These are phyloP conservation scores for Drosophila melanosoma DNA, from an alignment of 2,888 invertebrate genomes.

Conservation along the genomic window DNA sequence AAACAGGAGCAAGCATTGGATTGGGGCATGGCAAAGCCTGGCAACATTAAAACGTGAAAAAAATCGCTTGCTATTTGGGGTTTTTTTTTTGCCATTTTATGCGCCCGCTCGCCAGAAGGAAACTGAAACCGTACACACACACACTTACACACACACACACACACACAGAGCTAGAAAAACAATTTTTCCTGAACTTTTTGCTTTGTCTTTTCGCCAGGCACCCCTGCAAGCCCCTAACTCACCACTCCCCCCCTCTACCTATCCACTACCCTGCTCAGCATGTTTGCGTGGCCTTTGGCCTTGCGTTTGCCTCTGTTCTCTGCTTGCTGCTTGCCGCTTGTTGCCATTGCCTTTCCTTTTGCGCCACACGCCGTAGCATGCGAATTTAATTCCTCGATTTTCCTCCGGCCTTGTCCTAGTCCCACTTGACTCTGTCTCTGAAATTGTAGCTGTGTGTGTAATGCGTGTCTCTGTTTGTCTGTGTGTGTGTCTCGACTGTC, in stretches of 20 bases:
- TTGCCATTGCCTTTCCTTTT: conserved; percentile 16
- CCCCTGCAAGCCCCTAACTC: not conserved
- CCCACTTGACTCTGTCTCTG: conserved; percentile 64
- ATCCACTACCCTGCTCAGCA: conserved; percentile 2
- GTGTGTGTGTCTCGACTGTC: conserved; percentile 20
- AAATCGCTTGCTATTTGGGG: conserved; percentile 74
- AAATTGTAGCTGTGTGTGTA: conserved; percentile 3
- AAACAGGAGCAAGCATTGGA: conserved; percentile 10
- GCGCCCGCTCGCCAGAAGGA: conserved; percentile 59
- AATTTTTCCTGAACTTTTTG: conserved; percentile 75
- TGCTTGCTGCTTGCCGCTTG: conserved; percentile 32
- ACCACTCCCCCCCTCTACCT: not conserved
- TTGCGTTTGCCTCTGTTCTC: conserved; percentile 41
- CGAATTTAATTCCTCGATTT: conserved; percentile 74
- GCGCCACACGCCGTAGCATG: conserved; percentile 62
- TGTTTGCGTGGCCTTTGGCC: conserved; percentile 71
- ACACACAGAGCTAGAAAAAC: conserved; percentile 64
- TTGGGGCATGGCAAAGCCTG: conserved; percentile 20
- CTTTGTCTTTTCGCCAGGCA: conserved; percentile 53
- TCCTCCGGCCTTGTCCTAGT: conserved; percentile 83
- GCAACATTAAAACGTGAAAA: conserved; percentile 78
- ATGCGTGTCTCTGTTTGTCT: conserved; percentile 2
- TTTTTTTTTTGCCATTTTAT: conserved; percentile 41
- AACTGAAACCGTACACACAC: conserved; percentile 60
- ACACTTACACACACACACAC: conserved; percentile 24